phyloP scores from a whole-genome alignment of 2,888 invertebrate genomes.

The Melinaea menophilus region DNA sequence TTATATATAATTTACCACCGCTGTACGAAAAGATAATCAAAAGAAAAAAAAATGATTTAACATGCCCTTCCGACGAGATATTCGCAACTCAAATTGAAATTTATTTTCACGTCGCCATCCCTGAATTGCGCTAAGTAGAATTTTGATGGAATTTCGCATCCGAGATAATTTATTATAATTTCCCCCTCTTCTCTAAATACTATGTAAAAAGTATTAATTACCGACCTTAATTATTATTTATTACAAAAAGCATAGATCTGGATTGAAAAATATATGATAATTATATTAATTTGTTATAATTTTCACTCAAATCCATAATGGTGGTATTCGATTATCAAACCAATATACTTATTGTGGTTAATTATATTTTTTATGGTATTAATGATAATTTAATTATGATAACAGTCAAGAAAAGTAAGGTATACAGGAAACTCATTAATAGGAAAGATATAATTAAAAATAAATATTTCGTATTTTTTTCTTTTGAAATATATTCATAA shows the following conservation, averaged over 20 bases:
- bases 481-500: background rate
- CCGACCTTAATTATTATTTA: constrained; percentile 15
- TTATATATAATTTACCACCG: constrained; percentile 4
- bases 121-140: constrained; percentile 72
- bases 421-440: no score
- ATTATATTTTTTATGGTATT: no score
- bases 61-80: constrained; percentile 21
- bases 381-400: no score
- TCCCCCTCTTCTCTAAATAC: constrained; percentile 22
- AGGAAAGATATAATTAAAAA: no score
- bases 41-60: constrained; percentile 24
- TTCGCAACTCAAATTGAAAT: constrained; percentile 67
- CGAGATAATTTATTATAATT: constrained; percentile 54
- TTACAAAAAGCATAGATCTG: background rate
- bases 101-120: constrained; percentile 64
- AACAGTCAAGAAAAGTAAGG: no score
- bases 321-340: no score
- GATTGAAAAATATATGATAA: no score
- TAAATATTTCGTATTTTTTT: no score
- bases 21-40: constrained; percentile 6
- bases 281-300: no score
- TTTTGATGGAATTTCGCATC: constrained; percentile 67
- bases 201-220: constrained; percentile 27
- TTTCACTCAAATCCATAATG: no score
- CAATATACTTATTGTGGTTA: no score